Conservation (phyloP, 2,113 vertebrate species). For the Antigone vipio region DNA sequence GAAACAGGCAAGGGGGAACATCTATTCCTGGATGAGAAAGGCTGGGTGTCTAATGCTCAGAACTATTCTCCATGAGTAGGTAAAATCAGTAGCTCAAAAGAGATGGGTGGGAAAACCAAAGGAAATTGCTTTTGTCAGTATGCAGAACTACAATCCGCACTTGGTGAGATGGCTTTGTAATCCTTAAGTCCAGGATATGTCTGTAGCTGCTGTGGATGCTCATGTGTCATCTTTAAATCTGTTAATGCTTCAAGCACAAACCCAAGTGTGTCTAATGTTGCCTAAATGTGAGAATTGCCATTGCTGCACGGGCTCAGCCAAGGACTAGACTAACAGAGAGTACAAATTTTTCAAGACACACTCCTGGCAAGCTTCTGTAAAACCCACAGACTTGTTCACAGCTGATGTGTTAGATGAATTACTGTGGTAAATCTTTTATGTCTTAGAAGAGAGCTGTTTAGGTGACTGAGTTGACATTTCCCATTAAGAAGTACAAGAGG, state of each 20-base stretch:
- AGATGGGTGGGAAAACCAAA: not conserved
- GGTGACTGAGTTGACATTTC: not conserved
- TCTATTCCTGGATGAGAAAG: not conserved
- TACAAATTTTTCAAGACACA: not conserved
- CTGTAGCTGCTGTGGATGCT: not conserved
- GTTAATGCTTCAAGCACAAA: not conserved
- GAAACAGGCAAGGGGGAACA: not conserved
- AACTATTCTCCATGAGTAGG: not conserved
- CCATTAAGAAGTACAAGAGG: not conserved
- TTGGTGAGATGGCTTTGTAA: not conserved
- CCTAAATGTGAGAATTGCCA: not conserved
- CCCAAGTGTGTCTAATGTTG: not conserved
- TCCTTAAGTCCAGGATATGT: not conserved
- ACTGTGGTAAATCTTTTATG: not conserved
- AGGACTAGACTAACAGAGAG: not conserved
- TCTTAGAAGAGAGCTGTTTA: not conserved
- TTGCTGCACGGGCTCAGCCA: not conserved
- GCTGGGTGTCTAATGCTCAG: not conserved
- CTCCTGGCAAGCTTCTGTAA: not conserved
- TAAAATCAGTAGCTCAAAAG: not conserved
- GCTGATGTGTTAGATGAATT: not conserved
- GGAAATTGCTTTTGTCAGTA: not conserved
- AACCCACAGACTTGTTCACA: not conserved
- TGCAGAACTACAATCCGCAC: rapidly evolving
- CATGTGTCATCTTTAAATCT: not conserved